Conservation (phyloP, 2,797 vertebrate genomes). For the Amazona ochrocephala region DNA sequence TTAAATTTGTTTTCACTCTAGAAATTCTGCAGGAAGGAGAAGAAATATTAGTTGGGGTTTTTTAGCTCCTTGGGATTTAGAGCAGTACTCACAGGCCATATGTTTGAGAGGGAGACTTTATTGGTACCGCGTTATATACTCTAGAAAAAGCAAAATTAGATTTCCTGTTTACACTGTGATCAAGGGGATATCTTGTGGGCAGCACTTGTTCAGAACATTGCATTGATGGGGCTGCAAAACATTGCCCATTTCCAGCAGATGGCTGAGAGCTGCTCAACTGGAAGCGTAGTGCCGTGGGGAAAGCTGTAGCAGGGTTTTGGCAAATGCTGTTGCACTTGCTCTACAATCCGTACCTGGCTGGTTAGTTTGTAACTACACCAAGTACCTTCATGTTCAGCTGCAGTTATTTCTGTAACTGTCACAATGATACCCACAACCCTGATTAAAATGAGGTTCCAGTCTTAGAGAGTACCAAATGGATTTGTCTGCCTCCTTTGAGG, state of each 20-base stretch:
- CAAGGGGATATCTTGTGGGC: background rate
- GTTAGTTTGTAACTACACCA: background rate
- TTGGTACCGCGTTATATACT: accelerated
- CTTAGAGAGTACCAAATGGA: background rate
- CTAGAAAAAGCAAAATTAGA: background rate
- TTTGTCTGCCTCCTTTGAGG: background rate
- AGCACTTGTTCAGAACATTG: background rate
- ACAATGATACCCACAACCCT: background rate
- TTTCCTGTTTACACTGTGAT: background rate
- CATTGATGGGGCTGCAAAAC: background rate
- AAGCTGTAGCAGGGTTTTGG: background rate
- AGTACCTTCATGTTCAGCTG: background rate
- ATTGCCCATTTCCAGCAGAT: background rate
- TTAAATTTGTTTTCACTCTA: background rate
- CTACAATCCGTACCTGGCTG: background rate
- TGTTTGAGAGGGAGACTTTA: background rate
- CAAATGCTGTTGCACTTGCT: background rate
- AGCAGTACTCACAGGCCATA: background rate
- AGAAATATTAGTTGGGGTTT: background rate
- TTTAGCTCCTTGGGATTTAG: background rate
- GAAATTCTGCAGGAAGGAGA: background rate
- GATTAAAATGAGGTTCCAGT: background rate
- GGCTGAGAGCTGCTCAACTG: background rate
- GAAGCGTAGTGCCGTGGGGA: background rate
- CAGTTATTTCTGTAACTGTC: background rate